A percentile compares a stretch with the other conserved stretches of the same genome.
These are phyloP conservation scores for Drosophila rellima DNA, from an alignment of 2,888 invertebrate genomes.

Conservation along the genomic window DNA sequence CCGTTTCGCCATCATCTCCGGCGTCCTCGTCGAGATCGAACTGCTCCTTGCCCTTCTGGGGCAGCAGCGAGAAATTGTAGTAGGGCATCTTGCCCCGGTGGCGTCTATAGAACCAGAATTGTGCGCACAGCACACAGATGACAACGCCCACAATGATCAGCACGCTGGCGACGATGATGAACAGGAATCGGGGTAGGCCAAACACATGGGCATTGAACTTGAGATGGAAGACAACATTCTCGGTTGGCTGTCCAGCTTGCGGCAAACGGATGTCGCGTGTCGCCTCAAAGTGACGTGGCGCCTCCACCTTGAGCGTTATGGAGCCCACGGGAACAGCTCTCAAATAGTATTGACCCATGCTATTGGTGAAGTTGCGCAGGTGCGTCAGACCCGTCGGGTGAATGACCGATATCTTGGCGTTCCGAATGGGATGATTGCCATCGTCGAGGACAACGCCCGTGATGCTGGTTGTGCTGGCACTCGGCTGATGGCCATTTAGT, in stretches of 20 bases:
- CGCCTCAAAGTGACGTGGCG: constrained; percentile 87
- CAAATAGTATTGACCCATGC: constrained; percentile 81
- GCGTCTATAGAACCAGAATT: constrained; percentile 78
- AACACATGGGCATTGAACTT: constrained; percentile 89
- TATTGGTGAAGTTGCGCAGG: constrained; percentile 82
- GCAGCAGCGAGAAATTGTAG: constrained; percentile 85
- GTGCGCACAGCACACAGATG: constrained; percentile 79
- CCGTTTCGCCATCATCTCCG: constrained; percentile 84
- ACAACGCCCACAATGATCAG: constrained; percentile 79
- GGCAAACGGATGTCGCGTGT: constrained; percentile 83
- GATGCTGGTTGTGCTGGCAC: constrained; percentile 53
- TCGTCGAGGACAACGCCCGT: constrained; percentile 88
- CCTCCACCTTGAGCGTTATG: constrained; percentile 87
- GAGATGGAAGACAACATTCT: constrained; percentile 89
- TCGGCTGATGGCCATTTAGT: constrained; percentile 40
- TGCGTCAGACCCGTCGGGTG: constrained; percentile 83
- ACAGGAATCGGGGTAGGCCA: constrained; percentile 91
- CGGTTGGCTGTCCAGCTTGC: constrained; percentile 85
- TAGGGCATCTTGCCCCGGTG: constrained; percentile 80
- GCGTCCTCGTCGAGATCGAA: constrained; percentile 84
- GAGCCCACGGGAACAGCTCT: constrained; percentile 83
- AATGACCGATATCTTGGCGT: constrained; percentile 86
- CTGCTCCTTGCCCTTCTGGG: constrained; percentile 84
- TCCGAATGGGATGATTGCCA: constrained; percentile 87
- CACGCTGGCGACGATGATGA: constrained; percentile 90